Base-by-base conservation (phyloP, 2,797 vertebrate genomes). In the Tauraco hartlaubi region DNA sequence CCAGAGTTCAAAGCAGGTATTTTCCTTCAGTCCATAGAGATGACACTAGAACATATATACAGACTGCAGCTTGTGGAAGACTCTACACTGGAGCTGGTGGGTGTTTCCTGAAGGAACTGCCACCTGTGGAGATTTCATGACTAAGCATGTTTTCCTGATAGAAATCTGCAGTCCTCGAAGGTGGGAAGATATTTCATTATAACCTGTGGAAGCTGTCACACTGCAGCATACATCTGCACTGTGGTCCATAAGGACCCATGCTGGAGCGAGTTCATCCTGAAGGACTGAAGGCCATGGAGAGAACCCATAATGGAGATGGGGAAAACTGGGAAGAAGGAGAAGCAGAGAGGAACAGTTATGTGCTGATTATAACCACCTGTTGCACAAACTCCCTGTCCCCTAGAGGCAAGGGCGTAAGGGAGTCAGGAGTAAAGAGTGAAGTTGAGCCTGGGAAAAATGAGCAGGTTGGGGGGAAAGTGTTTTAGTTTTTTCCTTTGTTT, bases 341-440 rank as follows among this genome's bases (percentile, higher is more conserved):
- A 0, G 4, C 10, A 56, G 15, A 81, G 29, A 59, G 28, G 14
- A 75, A 64, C 10, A n/a, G 26, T 58, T 37, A 58, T 1, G 6
- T 29, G 16, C 16, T 55, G 14, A 66, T 6, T 0, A 0, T 35
- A 83, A 19, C 55, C 31, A 54, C 26, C 14, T 41, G 11, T 46
- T 78, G 29, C 22, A 5, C 17, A 44, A 5, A 2, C 5, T 75
- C 9, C 12, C 9, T 35, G n/a, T 51, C 9, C 8, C 41, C 14
- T 28, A 1, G 0, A 19, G 29, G 9, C 37, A 92, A 68, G 25
- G 26, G 5, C 7, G 1, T 22, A 22, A 14, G 12, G 14, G 17
- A 62, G 3, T 15, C 55, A 23, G 19, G 31, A 59, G 11, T 43
- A 55, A 92, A 88, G 5, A 62, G 5, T 26, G 14, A 89, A 71